Evolutionary conservation across 2,113 vertebrate species (phyloP).

Genomic region (Prunella fulvescens): DNA sequence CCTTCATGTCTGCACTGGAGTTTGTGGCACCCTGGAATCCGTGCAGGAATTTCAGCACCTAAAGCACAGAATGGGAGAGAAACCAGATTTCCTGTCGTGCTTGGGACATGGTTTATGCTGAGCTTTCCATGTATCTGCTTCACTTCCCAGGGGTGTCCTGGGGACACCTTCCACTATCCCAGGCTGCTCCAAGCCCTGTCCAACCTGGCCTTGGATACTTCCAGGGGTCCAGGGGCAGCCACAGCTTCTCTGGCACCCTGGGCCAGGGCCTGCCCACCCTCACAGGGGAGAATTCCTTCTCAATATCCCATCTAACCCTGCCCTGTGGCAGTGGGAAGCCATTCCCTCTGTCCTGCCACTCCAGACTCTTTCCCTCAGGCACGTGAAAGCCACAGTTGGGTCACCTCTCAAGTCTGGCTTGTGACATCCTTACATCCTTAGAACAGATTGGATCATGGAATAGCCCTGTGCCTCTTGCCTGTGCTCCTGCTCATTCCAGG

Average conservation of each 20-base stretch:
- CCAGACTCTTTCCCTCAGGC: neutral
- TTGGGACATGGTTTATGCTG: neutral
- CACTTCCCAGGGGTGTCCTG: neutral
- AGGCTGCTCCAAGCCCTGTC: rapidly evolving
- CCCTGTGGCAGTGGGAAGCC: neutral
- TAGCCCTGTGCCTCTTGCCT: neutral
- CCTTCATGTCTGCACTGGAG: neutral
- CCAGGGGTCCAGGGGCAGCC: neutral
- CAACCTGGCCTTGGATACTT: neutral
- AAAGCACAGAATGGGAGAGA: neutral
- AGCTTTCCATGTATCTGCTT: neutral
- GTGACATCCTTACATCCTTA: neutral
- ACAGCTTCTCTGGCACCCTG: neutral
- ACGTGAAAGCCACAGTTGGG: rapidly evolving
- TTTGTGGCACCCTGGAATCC: neutral
- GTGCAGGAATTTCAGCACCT: neutral
- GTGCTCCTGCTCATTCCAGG: neutral
- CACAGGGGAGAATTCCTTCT: neutral
- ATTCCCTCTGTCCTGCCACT: neutral
- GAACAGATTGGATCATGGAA: rapidly evolving
- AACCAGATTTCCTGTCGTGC: neutral
- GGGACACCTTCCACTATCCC: no score
- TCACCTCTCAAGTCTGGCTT: neutral
- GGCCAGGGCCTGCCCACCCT: neutral
- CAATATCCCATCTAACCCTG: neutral